These are phyloP conservation scores for Antennarius maculatus DNA, from an alignment of 2,797 vertebrate genomes.

Conservation along the genomic window DNA sequence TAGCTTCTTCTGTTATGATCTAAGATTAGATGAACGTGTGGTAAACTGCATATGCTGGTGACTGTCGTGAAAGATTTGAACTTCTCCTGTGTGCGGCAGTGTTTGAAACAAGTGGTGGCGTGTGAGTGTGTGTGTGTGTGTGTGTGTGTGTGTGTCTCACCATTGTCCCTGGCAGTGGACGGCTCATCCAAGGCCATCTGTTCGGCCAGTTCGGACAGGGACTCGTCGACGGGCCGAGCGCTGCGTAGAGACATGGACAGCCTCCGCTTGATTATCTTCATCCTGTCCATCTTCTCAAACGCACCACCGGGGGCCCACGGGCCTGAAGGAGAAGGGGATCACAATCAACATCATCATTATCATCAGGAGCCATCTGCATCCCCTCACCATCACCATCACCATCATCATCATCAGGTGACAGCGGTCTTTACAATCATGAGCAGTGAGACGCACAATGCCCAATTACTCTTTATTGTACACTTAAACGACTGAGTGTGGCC, in stretches of 20 bases:
- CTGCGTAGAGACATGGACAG: slow-evolving; percentile 86
- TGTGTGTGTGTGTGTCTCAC: slow-evolving; percentile 62
- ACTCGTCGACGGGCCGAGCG: slow-evolving; percentile 83
- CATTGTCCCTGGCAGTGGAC: slow-evolving; percentile 74
- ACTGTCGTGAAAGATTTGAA: not conserved
- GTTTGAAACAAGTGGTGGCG: not conserved
- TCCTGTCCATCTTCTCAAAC: slow-evolving; percentile 82
- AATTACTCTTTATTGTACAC: slow-evolving; percentile 43
- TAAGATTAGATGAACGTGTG: not conserved
- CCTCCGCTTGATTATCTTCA: slow-evolving; percentile 86
- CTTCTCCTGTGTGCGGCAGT: not conserved
- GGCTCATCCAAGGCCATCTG: slow-evolving; percentile 82
- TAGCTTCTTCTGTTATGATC: not conserved
- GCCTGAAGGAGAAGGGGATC: slow-evolving; percentile 48
- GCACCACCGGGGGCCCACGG: slow-evolving; percentile 55
- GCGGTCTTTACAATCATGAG: slow-evolving; percentile 30
- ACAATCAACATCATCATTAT: slow-evolving; percentile 39
- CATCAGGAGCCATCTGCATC: slow-evolving; percentile 23
- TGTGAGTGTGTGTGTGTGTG: slow-evolving; percentile 17
- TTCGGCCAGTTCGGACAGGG: slow-evolving; percentile 83
- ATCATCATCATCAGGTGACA: slow-evolving; percentile 17
- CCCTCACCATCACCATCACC: slow-evolving; percentile 6
- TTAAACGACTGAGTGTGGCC: slow-evolving; percentile 53
- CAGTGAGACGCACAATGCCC: slow-evolving; percentile 23
- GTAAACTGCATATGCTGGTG: not conserved